A percentile compares a stretch with the other conserved stretches of the same genome.
phyloP scores from a whole-genome alignment of 2,113 vertebrate genomes.

The Microcebus jonahi region DNA sequence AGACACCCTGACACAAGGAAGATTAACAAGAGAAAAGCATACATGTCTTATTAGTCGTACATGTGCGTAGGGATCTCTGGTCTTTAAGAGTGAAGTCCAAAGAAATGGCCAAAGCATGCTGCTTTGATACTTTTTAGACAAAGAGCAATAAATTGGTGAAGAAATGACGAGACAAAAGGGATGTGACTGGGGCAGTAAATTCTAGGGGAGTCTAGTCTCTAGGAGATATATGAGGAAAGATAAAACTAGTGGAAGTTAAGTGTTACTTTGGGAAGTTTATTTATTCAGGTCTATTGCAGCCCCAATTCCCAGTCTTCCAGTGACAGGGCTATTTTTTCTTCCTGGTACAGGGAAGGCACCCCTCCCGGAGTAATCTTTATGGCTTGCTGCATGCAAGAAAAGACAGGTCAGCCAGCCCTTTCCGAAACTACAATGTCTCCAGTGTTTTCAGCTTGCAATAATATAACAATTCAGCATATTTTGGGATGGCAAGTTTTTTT shows the following conservation, averaged over 20 bases:
- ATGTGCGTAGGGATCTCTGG: no score
- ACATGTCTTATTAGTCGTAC: no score
- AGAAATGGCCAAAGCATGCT: neutral
- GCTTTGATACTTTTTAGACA: neutral
- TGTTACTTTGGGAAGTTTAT: neutral
- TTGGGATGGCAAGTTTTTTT: neutral
- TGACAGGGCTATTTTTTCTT: neutral
- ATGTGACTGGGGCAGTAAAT: neutral
- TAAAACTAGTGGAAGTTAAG: neutral
- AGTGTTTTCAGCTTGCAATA: neutral
- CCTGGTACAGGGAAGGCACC: neutral
- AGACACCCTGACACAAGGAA: neutral
- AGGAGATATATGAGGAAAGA: neutral
- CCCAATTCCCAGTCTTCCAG: neutral
- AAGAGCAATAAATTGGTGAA: neutral
- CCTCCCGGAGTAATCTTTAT: neutral
- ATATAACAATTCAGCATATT: neutral
- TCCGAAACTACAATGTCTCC: neutral
- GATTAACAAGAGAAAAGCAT: neutral
- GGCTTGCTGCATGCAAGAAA: neutral
- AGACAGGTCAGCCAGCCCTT: neutral
- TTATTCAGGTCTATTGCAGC: neutral
- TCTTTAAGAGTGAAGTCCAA: neutral
- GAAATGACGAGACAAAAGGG: neutral
- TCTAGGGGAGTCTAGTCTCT: neutral